Evolutionary conservation across 2,113 vertebrate species (phyloP).

Genomic region (Elachura formosa): DNA sequence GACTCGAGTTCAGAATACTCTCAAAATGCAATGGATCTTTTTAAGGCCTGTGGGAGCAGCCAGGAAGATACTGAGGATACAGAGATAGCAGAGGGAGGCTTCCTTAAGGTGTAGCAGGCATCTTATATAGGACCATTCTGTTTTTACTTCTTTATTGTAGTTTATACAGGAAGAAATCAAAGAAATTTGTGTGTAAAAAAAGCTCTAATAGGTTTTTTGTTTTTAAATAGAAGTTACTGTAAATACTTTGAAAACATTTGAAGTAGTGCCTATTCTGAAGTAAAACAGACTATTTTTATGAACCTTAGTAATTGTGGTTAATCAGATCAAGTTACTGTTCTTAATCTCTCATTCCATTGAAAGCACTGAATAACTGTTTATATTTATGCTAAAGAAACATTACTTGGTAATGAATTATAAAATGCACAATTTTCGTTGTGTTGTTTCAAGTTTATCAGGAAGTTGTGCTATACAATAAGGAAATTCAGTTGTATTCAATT

Average conservation of each 20-base stretch:
- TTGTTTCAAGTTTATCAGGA: background rate
- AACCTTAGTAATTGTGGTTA: background rate
- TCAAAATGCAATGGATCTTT: slow-evolving; percentile 65
- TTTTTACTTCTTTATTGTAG: background rate
- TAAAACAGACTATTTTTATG: background rate
- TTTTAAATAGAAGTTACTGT: background rate
- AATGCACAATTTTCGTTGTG: background rate
- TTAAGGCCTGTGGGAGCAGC: slow-evolving; percentile 70
- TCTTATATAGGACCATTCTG: slow-evolving; percentile 10
- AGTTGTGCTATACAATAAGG: background rate
- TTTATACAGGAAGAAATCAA: background rate
- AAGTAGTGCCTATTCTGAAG: background rate
- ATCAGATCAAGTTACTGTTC: background rate
- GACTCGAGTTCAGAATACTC: slow-evolving; percentile 76
- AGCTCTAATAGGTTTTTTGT: background rate
- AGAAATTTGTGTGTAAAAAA: background rate
- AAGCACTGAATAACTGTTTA: background rate
- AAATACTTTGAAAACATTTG: background rate
- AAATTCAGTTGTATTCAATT: background rate
- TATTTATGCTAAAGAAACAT: background rate
- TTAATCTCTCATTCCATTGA: background rate
- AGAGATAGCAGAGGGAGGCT: slow-evolving; percentile 69
- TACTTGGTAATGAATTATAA: background rate
- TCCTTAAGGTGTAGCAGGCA: slow-evolving; percentile 58
- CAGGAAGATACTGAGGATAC: slow-evolving; percentile 67